phyloP scores from a whole-genome alignment of 2,888 invertebrate species.

The Smittia aterrima region DNA sequence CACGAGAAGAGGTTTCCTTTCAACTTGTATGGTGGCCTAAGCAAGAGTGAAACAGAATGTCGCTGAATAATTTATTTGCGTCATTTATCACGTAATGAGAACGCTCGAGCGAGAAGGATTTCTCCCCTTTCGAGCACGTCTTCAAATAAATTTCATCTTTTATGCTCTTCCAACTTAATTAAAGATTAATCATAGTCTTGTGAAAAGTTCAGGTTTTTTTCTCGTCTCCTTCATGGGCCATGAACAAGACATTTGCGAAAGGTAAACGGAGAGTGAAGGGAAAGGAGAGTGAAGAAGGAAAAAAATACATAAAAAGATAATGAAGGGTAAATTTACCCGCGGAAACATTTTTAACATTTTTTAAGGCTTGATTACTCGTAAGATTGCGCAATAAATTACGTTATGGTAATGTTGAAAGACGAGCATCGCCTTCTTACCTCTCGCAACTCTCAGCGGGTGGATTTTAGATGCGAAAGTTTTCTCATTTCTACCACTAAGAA shows the following conservation, averaged over 20 bases:
- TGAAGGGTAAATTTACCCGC: constrained; percentile 8
- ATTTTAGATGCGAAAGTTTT: neutral
- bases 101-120: neutral
- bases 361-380: neutral
- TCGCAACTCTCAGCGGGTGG: neutral
- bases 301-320: neutral
- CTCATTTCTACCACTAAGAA: neutral
- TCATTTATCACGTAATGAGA: constrained; percentile 11
- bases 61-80: constrained; percentile 6
- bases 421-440: no score
- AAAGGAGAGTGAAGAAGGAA: neutral
- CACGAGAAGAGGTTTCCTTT: neutral
- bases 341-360: neutral
- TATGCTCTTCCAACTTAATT: constrained; percentile 4
- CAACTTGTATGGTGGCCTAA: neutral
- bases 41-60: neutral
- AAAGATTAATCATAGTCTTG: constrained; percentile 11
- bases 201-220: constrained; percentile 6
- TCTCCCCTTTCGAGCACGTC: neutral
- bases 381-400: neutral
- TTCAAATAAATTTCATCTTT: constrained; percentile 7
- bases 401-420: constrained; percentile 7
- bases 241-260: constrained; percentile 3
- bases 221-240: no score
- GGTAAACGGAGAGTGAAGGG: neutral